Evolutionary conservation across 2,888 invertebrate species (phyloP).

Genomic region (Liopterus haemorrhoidalis): DNA sequence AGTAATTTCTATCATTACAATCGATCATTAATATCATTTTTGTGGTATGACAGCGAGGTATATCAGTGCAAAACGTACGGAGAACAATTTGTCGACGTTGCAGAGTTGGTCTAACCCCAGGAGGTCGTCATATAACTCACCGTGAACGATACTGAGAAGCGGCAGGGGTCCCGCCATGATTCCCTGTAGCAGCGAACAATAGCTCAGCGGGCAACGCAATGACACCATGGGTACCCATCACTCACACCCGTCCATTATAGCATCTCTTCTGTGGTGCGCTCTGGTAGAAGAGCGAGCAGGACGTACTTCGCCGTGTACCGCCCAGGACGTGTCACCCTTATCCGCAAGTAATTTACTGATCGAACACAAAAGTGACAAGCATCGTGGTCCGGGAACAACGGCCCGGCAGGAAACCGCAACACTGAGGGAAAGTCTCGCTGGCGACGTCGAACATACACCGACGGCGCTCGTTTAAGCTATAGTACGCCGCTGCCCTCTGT

Average conservation of each 20-base stretch:
- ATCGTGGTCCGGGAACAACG: no score
- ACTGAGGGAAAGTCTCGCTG: no score
- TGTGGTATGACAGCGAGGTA: no score
- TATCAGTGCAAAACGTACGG: no score
- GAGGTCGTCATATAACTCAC: slow-evolving; percentile 19
- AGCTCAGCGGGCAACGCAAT: neutral
- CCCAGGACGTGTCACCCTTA: slow-evolving; percentile 5
- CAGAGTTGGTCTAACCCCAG: no score
- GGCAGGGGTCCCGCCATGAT: slow-evolving; percentile 1
- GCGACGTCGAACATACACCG: no score
- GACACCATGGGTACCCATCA: neutral
- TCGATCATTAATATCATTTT: no score
- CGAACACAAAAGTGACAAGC: slow-evolving; percentile 6
- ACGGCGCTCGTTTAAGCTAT: slow-evolving; percentile 11
- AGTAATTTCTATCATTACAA: no score
- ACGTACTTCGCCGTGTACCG: slow-evolving; percentile 6
- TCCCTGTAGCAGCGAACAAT: slow-evolving; percentile 9
- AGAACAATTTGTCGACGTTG: no score
- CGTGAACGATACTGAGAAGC: slow-evolving; percentile 2
- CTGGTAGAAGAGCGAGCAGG: neutral
- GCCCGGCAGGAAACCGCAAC: no score
- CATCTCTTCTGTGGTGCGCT: neutral
- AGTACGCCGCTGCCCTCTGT: no score
- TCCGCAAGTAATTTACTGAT: slow-evolving; percentile 7
- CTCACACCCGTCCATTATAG: neutral